phyloP scores from a whole-genome alignment of 2,113 vertebrate species.

The Cricetomys ansorgei region DNA sequence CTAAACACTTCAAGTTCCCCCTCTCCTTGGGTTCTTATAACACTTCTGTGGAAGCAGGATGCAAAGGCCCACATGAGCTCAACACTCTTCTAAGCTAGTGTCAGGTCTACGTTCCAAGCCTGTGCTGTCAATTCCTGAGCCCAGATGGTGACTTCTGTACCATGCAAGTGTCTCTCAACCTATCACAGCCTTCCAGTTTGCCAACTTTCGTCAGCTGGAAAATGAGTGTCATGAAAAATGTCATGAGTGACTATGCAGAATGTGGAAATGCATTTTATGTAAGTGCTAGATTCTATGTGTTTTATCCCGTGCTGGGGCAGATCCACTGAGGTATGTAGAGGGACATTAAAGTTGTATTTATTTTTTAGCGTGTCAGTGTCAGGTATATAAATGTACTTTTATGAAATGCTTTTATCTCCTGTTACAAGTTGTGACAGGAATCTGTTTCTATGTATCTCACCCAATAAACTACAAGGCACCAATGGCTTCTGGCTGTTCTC shows the following conservation, averaged over 20 bases:
- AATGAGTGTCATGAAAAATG: background rate
- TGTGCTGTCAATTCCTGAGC: background rate
- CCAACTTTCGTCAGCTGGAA: background rate
- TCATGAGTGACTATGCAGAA: background rate
- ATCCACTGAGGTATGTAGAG: background rate
- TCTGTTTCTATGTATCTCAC: background rate
- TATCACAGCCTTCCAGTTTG: background rate
- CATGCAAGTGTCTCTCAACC: background rate
- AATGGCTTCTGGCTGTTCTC: background rate
- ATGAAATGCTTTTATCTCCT: conserved; percentile 38
- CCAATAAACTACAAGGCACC: background rate
- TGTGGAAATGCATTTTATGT: background rate
- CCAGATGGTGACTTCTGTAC: background rate
- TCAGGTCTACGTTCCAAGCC: background rate
- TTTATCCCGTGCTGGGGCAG: background rate
- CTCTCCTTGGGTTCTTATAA: background rate
- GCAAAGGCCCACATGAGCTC: background rate
- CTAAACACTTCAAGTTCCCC: background rate
- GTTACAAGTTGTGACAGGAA: background rate
- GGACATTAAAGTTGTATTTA: conserved; percentile 12
- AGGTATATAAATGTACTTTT: conserved; percentile 11
- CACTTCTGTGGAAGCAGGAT: background rate
- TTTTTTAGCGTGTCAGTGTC: background rate
- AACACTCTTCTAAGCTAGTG: background rate
- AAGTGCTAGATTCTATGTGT: background rate